These are phyloP conservation scores for Tetragnatha versicolor DNA, from an alignment of 1,140 invertebrate genomes.

Conservation along the genomic window DNA sequence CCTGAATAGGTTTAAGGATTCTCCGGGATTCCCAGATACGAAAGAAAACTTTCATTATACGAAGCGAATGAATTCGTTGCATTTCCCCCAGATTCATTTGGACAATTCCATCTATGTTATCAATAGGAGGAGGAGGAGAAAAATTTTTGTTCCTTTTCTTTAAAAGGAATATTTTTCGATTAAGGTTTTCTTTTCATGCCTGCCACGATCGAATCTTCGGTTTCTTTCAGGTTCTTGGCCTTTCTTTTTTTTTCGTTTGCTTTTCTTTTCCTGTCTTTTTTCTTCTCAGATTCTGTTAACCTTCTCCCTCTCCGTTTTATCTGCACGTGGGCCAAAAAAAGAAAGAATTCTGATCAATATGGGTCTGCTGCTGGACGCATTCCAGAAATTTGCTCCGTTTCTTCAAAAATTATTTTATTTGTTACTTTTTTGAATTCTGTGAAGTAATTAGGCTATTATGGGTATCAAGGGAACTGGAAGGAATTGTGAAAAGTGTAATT, in stretches of 20 bases:
- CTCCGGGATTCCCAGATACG: not conserved
- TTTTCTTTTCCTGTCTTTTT: conserved; percentile 2
- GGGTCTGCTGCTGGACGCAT: not conserved
- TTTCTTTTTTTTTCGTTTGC: conserved; percentile 5
- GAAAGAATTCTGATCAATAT: conserved; percentile 1
- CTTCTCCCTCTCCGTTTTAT: not conserved
- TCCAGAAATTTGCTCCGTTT: conserved; percentile 9
- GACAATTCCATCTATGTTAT: conserved; percentile 44
- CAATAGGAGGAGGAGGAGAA: conserved; percentile 25
- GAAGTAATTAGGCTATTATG: conserved; percentile 22
- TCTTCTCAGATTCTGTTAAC: conserved; percentile 17
- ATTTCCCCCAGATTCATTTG: conserved; percentile 35
- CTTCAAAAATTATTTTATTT: no score
- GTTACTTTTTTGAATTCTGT: conserved; percentile 8
- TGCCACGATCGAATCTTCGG: conserved; percentile 14
- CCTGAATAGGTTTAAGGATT: not conserved
- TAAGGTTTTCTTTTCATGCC: conserved; percentile 35
- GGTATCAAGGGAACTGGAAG: no score
- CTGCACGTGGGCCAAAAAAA: not conserved
- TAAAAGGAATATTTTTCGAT: conserved; percentile 40
- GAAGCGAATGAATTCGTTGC: conserved; percentile 24
- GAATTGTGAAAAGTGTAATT: no score
- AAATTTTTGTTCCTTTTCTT: conserved; percentile 18
- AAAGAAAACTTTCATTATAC: conserved; percentile 11
- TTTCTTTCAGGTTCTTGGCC: conserved; percentile 10